These are phyloP conservation scores for Digitonthophagus gazella DNA, from an alignment of 2,888 invertebrate genomes.

Conservation along the genomic window DNA sequence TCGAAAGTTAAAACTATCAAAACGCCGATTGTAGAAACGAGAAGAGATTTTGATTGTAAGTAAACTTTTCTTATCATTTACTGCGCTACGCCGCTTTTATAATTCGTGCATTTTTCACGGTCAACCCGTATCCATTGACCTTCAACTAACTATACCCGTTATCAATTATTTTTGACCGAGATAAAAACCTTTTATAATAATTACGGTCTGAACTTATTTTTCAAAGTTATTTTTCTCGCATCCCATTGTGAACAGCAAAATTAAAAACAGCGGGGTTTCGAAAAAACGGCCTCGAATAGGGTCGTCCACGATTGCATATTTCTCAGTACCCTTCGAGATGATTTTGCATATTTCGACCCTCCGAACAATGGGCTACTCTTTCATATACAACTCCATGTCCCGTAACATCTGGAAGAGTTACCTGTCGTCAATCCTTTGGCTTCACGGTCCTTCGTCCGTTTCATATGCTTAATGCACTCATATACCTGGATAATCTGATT, in stretches of 20 bases:
- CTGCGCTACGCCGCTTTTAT: background rate
- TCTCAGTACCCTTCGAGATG: background rate
- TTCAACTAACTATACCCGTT: background rate
- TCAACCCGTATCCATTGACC: background rate
- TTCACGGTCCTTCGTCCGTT: background rate
- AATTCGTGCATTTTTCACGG: too few relatives aligned
- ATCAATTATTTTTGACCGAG: background rate
- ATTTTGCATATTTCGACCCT: background rate
- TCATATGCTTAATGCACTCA: background rate
- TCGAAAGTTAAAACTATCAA: too few relatives aligned
- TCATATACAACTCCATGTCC: background rate
- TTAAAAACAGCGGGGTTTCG: background rate
- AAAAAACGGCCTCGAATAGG: too few relatives aligned
- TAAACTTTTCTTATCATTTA: background rate
- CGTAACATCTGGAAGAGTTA: background rate
- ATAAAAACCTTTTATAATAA: background rate
- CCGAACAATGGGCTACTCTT: background rate
- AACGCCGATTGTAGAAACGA: too few relatives aligned
- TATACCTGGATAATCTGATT: background rate
- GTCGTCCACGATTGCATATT: background rate
- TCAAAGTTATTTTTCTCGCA: too few relatives aligned
- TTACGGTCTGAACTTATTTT: background rate
- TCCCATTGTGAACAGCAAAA: background rate
- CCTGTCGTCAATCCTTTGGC: background rate
- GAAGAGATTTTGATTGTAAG: background rate